Evolutionary conservation across 2,888 invertebrate species (phyloP).

Genomic region (Pheosia tremula): DNA sequence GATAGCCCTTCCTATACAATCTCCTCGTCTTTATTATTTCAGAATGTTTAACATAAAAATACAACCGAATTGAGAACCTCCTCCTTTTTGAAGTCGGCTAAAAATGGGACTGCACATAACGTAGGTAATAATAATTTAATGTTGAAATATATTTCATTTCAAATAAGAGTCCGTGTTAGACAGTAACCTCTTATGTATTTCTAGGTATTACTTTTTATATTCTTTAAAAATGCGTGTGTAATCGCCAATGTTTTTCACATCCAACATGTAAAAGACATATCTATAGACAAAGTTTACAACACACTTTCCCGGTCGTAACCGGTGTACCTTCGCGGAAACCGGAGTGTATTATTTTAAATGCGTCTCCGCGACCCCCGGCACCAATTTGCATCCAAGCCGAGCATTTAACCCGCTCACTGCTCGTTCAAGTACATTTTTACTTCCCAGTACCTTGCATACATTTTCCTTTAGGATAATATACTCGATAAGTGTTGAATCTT

Average conservation of each 20-base stretch:
- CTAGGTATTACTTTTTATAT: too few relatives aligned
- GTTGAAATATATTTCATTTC: too few relatives aligned
- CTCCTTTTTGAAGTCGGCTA: too few relatives aligned
- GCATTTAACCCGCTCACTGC: conserved; percentile 33
- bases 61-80: too few relatives aligned
- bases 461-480: conserved; percentile 31
- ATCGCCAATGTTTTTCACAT: conserved; percentile 12
- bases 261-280: conserved; percentile 27
- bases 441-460: conserved; percentile 28
- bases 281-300: conserved; percentile 25
- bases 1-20: too few relatives aligned
- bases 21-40: too few relatives aligned
- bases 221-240: too few relatives aligned
- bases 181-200: too few relatives aligned
- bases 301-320: conserved; percentile 10
- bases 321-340: conserved; percentile 11
- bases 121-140: too few relatives aligned
- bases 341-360: conserved; percentile 43
- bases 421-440: conserved; percentile 31
- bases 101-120: too few relatives aligned
- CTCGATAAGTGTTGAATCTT: conserved; percentile 26
- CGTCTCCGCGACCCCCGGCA: conserved; percentile 30
- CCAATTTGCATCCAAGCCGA: conserved; percentile 40
- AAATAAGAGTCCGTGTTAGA: too few relatives aligned
- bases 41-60: too few relatives aligned